These are phyloP conservation scores for Cataglyphis hispanica DNA, from an alignment of 1,140 invertebrate genomes.

Conservation along the genomic window DNA sequence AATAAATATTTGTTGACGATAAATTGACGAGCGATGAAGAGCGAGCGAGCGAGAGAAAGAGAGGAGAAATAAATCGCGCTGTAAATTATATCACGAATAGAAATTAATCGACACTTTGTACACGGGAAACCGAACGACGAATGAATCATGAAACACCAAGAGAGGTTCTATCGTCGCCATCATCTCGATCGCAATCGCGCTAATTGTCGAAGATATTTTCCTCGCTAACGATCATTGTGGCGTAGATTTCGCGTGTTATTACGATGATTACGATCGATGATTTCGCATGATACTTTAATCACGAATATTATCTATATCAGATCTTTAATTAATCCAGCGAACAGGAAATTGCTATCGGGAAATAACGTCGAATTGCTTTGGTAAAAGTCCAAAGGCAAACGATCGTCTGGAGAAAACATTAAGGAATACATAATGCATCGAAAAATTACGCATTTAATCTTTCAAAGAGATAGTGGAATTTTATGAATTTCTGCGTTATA, in stretches of 20 bases:
- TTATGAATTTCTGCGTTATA: neutral
- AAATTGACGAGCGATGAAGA: conserved; percentile 49
- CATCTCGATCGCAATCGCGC: conserved; percentile 1
- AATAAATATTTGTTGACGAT: conserved; percentile 62
- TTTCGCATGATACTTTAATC: neutral
- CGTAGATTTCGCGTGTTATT: neutral
- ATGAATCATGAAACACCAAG: conserved; percentile 22
- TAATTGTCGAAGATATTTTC: conserved; percentile 34
- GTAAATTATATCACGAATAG: conserved; percentile 51
- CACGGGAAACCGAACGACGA: conserved; percentile 33
- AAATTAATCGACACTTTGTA: conserved; percentile 61
- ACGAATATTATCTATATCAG: neutral
- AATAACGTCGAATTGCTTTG: neutral
- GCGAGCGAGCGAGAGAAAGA: neutral
- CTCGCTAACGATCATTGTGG: neutral
- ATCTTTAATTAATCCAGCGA: conserved; percentile 25
- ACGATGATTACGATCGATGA: neutral
- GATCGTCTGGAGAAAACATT: neutral
- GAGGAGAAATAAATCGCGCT: conserved; percentile 11
- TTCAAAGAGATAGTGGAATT: neutral
- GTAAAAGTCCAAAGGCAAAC: neutral
- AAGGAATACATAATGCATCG: neutral
- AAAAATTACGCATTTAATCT: neutral
- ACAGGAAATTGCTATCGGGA: neutral
- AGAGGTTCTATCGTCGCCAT: neutral